phyloP scores from a whole-genome alignment of 2,113 vertebrate genomes.

The Picathartes gymnocephalus region DNA sequence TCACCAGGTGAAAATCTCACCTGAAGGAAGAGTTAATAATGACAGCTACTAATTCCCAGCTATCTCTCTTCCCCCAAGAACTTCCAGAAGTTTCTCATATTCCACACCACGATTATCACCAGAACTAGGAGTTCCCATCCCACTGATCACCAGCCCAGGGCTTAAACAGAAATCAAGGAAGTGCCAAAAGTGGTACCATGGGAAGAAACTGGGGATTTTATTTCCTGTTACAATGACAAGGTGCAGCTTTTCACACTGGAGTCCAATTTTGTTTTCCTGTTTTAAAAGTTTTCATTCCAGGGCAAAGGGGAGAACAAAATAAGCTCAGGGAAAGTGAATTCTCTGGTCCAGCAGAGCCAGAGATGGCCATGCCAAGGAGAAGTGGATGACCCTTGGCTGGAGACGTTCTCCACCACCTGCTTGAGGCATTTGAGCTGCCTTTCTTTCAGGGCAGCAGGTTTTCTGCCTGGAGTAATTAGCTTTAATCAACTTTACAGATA shows the following conservation, averaged over 20 bases:
- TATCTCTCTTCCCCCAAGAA: not conserved
- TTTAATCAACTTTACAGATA: not conserved
- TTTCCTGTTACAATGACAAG: not conserved
- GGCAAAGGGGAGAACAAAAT: not conserved
- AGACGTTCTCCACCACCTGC: not conserved
- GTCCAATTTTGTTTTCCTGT: not conserved
- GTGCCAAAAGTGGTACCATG: not conserved
- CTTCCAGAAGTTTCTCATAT: not conserved
- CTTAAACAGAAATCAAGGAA: not conserved
- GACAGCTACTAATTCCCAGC: not conserved
- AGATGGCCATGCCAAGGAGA: rapidly evolving
- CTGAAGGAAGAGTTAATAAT: not conserved
- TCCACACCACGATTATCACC: not conserved
- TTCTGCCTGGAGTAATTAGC: too few relatives aligned
- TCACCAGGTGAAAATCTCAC: not conserved
- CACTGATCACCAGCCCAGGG: not conserved
- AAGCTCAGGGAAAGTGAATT: not conserved
- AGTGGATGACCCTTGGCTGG: not conserved
- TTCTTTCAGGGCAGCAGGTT: too few relatives aligned
- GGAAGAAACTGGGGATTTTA: not conserved
- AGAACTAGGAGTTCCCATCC: not conserved
- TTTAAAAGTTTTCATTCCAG: not conserved
- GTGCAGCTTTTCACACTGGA: not conserved
- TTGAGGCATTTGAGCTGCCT: too few relatives aligned
- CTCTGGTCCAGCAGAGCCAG: not conserved